Conservation (phyloP, 2,113 vertebrate genomes). For the Shinisaurus crocodilurus region DNA sequence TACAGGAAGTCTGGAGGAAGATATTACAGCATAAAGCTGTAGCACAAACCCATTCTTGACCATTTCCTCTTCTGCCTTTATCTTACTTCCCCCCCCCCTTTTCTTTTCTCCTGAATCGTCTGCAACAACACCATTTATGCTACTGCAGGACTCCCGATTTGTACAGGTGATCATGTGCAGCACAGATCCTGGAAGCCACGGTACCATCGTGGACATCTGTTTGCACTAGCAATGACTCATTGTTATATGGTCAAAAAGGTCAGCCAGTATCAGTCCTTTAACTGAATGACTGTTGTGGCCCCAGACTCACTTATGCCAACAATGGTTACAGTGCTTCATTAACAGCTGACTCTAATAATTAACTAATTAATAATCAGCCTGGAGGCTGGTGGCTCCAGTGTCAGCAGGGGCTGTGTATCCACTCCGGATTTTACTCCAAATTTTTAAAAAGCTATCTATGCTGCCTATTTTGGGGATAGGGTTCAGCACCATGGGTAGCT, state of each 20-base stretch:
- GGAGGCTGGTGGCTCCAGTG: no score
- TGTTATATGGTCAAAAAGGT: neutral
- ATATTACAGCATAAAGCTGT: neutral
- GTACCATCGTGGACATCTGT: neutral
- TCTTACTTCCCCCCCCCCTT: neutral
- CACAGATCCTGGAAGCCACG: neutral
- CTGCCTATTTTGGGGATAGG: no score
- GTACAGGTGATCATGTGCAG: neutral
- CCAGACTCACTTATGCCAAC: neutral
- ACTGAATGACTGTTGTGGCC: neutral
- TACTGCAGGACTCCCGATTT: neutral
- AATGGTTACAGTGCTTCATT: neutral
- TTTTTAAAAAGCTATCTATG: no score
- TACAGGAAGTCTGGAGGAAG: neutral
- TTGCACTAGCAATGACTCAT: neutral
- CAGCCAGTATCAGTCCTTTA: neutral
- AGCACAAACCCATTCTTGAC: neutral
- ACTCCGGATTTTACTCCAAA: no score
- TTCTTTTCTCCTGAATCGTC: neutral
- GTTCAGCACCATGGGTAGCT: no score
- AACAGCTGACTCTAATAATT: neutral
- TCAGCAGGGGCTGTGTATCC: no score
- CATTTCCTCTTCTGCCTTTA: neutral
- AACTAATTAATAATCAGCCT: neutral
- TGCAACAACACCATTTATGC: neutral